Evolutionary conservation across 1,140 invertebrate genomes (phyloP), one percentile per base, ranked within the genome.

Genomic region (Solenopsis fugax): DNA sequence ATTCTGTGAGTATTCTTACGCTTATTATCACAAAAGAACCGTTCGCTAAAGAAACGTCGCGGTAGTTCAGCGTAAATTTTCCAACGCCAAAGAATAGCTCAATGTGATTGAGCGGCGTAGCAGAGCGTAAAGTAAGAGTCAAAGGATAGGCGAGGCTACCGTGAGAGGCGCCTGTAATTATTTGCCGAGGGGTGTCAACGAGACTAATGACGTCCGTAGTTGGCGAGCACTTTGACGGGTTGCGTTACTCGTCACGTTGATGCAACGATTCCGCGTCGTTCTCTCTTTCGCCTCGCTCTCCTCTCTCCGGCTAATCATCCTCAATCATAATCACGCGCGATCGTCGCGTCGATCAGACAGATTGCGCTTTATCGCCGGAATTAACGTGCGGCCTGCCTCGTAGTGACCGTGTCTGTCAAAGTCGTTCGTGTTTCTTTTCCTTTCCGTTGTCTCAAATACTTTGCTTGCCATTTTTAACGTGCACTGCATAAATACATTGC

Each of bases 281-380:
- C 82, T 78, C 82, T 71, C 54, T 78, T 78, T 85, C 75, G 48
- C 73, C 69, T 75, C 62, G 24, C 34, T 52, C 34, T 24, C 67
- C 52, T 58, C 85, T 86, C 75, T 24, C 29, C 64, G 52, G 48
- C 64, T 80, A 86, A 86, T 86, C 85, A 86, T 86, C 64, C 85
- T 86, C 85, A 87, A 87, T 84, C 86, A 87, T 84, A 84, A 84
- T 84, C 73, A 86, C 85, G 75, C 76, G 24, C 64, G 85, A 86
- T 82, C 78, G 72, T 88, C 64, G 85, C 64, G 69, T 73, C 85
- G 85, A 87, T 88, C 84, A 73, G 72, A 86, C 69, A 86, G 87
- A 88, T 88, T 86, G 87, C 72, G 85, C 64, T 86, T 86, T 86
- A 86, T 86, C 85, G 85, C 64, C 54, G 24, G 80, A 84, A 84